phyloP scores from a whole-genome alignment of 1,140 invertebrate species.

The Pogonognathellus flavescens region DNA sequence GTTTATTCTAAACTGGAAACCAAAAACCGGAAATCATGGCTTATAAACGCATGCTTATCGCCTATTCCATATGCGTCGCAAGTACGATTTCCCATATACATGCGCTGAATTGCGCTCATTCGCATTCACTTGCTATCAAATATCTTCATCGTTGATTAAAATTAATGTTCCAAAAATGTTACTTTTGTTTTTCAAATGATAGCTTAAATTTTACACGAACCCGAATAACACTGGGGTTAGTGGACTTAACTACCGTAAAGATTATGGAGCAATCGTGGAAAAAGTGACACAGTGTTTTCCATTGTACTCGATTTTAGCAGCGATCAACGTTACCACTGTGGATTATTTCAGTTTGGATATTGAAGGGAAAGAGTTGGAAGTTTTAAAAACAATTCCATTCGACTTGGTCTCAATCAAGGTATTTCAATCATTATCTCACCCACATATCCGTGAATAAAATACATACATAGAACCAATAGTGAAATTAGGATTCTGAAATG shows the following conservation, averaged over 20 bases:
- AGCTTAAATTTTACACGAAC: slow-evolving; percentile 3
- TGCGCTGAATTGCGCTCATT: no score
- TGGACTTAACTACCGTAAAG: slow-evolving; percentile 11
- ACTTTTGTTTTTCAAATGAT: not conserved
- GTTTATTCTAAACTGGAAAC: slow-evolving; percentile 65
- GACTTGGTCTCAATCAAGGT: slow-evolving; percentile 64
- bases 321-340: slow-evolving; percentile 44
- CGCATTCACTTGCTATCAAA: no score
- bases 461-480: no score
- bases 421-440: not conserved
- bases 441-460: no score
- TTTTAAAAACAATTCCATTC: slow-evolving; percentile 64
- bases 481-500: no score
- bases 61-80: not conserved
- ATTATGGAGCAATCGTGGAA: not conserved
- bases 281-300: slow-evolving; percentile 67
- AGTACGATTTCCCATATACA: not conserved
- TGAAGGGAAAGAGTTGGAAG: slow-evolving; percentile 59
- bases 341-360: slow-evolving; percentile 59
- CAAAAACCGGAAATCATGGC: slow-evolving; percentile 68
- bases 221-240: slow-evolving; percentile 3
- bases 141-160: no score
- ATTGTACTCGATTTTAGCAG: slow-evolving; percentile 41
- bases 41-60: slow-evolving; percentile 67
- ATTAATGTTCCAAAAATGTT: no score